Percentiles rank a stretch among this genome's conserved stretches.
phyloP scores from a whole-genome alignment of 2,888 invertebrate species.

The Drosophila koepferae region DNA sequence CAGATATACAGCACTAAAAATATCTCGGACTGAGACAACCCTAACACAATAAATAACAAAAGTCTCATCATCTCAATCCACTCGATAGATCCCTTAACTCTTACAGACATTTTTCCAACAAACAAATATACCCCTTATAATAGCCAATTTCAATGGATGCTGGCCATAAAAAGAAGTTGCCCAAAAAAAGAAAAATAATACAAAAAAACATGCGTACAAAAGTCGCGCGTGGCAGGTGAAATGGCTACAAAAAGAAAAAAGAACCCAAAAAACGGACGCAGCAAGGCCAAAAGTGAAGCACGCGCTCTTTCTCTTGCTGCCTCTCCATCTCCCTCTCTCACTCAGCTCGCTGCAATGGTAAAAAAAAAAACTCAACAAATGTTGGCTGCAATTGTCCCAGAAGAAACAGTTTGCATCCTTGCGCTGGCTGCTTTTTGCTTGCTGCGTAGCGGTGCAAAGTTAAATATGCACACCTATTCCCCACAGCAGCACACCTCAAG shows the following conservation, averaged over 20 bases:
- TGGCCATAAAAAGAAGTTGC: background rate
- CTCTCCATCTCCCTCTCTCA: background rate
- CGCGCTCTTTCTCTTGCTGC: background rate
- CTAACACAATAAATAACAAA: background rate
- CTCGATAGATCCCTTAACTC: background rate
- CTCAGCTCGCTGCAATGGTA: constrained; percentile 3
- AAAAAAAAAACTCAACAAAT: constrained; percentile 52
- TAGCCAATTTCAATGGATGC: background rate
- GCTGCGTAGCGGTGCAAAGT: constrained; percentile 46
- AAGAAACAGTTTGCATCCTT: constrained; percentile 26
- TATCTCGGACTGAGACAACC: background rate
- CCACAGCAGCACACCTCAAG: constrained; percentile 4
- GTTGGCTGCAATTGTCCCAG: constrained; percentile 69
- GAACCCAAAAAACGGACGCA: background rate
- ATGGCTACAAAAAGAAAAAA: background rate
- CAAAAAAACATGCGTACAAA: constrained; percentile 68
- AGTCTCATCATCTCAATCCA: background rate
- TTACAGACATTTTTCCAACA: background rate
- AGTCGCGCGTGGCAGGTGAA: constrained; percentile 73
- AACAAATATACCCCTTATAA: background rate
- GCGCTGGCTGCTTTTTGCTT: constrained; percentile 26
- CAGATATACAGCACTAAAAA: no score
- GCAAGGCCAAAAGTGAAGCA: constrained; percentile 35
- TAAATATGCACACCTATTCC: constrained; percentile 62
- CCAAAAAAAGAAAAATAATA: constrained; percentile 32